Conservation (phyloP, 2,113 vertebrate species). For the Nerophis lumbriciformis region DNA sequence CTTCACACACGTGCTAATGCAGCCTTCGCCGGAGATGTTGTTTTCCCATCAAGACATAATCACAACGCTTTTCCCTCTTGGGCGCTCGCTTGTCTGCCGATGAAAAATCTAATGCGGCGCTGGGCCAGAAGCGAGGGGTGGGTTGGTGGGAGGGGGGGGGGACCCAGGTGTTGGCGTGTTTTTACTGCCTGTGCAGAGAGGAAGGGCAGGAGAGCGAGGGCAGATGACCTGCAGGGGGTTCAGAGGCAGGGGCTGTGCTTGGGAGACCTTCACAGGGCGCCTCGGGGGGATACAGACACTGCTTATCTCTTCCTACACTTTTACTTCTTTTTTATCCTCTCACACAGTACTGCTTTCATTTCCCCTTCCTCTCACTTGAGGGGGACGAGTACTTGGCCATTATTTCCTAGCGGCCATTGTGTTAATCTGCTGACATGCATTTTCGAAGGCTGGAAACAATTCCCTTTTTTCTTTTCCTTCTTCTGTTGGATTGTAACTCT, state of each 20-base stretch:
- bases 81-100: conserved; percentile 26
- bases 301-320: conserved; percentile 75
- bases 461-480: conserved; percentile 47
- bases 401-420: conserved; percentile 66
- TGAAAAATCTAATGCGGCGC: conserved; percentile 51
- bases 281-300: conserved; percentile 65
- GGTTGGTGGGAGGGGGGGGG: conserved; percentile 70
- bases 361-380: conserved; percentile 61
- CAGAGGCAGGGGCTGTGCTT: conserved; percentile 67
- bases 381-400: conserved; percentile 47
- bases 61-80: conserved; percentile 32
- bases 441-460: conserved; percentile 51
- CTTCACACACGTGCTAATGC: conserved; percentile 49
- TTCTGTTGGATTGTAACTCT: conserved; percentile 44
- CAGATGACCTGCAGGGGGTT: conserved; percentile 71
- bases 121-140: conserved; percentile 65
- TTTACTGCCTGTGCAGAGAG: conserved; percentile 73
- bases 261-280: conserved; percentile 64
- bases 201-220: conserved; percentile 66
- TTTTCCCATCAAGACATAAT: conserved; percentile 38
- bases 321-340: conserved; percentile 70
- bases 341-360: conserved; percentile 66
- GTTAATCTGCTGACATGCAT: conserved; percentile 61
- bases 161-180: conserved; percentile 75
- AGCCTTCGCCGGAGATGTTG: conserved; percentile 29